These are phyloP conservation scores for Ellobium chinense DNA, from an alignment of 2,888 invertebrate genomes.

Conservation along the genomic window DNA sequence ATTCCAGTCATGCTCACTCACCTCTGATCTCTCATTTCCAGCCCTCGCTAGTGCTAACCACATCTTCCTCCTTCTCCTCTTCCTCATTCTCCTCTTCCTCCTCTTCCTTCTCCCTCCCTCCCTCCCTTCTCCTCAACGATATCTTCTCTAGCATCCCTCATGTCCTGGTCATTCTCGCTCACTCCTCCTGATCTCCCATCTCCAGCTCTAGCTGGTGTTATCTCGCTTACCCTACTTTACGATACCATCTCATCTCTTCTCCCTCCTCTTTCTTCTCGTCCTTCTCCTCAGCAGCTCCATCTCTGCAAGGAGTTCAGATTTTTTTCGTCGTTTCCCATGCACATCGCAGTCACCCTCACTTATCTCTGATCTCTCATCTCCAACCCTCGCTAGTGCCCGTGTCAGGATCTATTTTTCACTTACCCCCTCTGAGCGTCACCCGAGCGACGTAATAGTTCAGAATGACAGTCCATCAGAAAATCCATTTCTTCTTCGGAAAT, in stretches of 20 bases:
- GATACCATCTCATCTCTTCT: too few species aligned
- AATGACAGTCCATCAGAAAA: constrained; percentile 10
- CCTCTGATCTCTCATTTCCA: too few species aligned
- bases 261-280: too few species aligned
- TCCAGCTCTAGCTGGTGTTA: too few species aligned
- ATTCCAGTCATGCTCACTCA: too few species aligned
- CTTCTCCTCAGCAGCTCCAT: background rate
- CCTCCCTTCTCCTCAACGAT: too few species aligned
- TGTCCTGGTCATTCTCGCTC: too few species aligned
- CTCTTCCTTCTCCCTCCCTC: background rate
- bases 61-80: background rate
- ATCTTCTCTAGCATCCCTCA: too few species aligned
- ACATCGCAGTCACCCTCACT: background rate
- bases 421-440: background rate
- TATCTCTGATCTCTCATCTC: background rate
- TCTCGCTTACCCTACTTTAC: too few species aligned
- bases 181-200: too few species aligned
- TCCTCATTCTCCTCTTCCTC: constrained; percentile 6
- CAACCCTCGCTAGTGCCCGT: background rate
- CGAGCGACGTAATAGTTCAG: background rate
- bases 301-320: background rate
- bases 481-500: constrained; percentile 18
- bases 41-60: background rate
- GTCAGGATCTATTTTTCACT: background rate
- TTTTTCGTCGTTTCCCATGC: background rate